Percentiles rank a stretch among this genome's conserved stretches.
phyloP scores from a whole-genome alignment of 2,797 vertebrate genomes.

The Acestrorhynchus altus region DNA sequence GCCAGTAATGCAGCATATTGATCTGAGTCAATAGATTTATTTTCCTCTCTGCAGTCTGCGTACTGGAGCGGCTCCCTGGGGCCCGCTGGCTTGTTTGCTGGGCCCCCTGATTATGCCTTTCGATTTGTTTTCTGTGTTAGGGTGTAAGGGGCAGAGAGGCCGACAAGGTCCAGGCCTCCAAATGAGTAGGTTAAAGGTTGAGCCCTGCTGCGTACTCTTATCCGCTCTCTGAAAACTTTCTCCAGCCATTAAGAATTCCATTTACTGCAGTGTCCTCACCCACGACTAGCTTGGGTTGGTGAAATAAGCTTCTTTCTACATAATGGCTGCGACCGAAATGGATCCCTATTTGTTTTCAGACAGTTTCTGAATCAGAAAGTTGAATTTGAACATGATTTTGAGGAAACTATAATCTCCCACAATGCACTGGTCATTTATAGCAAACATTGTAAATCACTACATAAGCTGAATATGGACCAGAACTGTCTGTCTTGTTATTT shows the following conservation, averaged over 20 bases:
- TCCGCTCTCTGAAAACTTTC: conserved; percentile 7
- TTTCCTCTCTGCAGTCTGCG: conserved; percentile 60
- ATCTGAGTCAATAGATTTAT: conserved; percentile 80
- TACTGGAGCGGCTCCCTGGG: conserved; percentile 63
- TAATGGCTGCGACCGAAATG: too few relatives aligned
- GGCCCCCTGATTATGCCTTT: conserved; percentile 72
- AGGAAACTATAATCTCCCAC: too few relatives aligned
- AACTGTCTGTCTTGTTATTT: too few relatives aligned
- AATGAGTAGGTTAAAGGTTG: conserved; percentile 66
- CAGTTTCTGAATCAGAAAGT: too few relatives aligned
- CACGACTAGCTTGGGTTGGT: conserved; percentile 5
- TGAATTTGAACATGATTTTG: too few relatives aligned
- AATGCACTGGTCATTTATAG: too few relatives aligned
- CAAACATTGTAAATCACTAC: too few relatives aligned
- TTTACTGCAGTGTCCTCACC: background rate
- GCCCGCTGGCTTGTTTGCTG: conserved; percentile 69
- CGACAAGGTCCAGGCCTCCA: conserved; percentile 14
- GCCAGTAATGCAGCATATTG: conserved; percentile 72
- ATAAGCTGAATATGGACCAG: too few relatives aligned
- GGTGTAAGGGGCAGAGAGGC: conserved; percentile 60
- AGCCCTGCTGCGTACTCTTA: conserved; percentile 37
- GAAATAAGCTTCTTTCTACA: too few relatives aligned
- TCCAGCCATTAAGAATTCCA: conserved; percentile 8
- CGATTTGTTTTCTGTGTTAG: conserved; percentile 71
- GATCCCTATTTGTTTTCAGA: too few relatives aligned